phyloP scores from a whole-genome alignment of 2,113 vertebrate species.

The Pachypanchax playfairii region DNA sequence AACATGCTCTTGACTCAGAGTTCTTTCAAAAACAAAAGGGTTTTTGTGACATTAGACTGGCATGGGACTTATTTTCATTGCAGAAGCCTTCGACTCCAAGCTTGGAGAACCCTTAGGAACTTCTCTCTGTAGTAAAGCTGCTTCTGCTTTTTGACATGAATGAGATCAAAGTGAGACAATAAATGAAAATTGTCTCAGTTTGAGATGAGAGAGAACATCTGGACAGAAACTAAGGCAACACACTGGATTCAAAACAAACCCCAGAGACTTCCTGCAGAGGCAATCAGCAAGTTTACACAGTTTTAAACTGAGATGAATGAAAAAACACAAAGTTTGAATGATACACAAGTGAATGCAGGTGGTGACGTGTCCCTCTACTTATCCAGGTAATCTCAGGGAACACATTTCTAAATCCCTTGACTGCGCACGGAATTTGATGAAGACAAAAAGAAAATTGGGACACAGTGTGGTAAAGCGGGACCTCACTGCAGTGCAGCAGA shows the following conservation, averaged over 20 bases:
- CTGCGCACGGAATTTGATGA: slow-evolving; percentile 21
- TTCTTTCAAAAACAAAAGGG: slow-evolving; percentile 27
- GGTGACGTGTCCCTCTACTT: background rate
- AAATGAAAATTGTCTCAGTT: slow-evolving; percentile 28
- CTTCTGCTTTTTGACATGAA: slow-evolving; percentile 17
- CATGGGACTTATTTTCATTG: background rate
- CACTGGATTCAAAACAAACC: slow-evolving; percentile 1
- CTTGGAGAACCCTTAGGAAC: slow-evolving; percentile 24
- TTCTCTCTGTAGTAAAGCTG: slow-evolving; percentile 15
- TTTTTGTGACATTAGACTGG: slow-evolving; percentile 18
- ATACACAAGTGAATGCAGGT: too few relatives aligned
- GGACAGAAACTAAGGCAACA: slow-evolving; percentile 20
- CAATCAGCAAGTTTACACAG: background rate
- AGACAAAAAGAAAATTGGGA: slow-evolving; percentile 7
- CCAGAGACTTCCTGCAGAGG: slow-evolving; percentile 2
- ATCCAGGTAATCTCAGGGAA: background rate
- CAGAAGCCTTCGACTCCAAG: slow-evolving; percentile 3
- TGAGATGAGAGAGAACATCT: slow-evolving; percentile 15
- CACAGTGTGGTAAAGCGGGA: slow-evolving; percentile 29
- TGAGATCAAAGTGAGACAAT: slow-evolving; percentile 33
- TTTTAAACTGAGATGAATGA: background rate
- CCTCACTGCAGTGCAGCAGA: slow-evolving; percentile 8
- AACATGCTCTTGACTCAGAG: background rate
- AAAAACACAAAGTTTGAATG: slow-evolving; percentile 3
- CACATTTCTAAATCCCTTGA: slow-evolving; percentile 3